Base-by-base conservation (phyloP, 2,888 invertebrate genomes). In the Disparrhopalites patrizii region DNA sequence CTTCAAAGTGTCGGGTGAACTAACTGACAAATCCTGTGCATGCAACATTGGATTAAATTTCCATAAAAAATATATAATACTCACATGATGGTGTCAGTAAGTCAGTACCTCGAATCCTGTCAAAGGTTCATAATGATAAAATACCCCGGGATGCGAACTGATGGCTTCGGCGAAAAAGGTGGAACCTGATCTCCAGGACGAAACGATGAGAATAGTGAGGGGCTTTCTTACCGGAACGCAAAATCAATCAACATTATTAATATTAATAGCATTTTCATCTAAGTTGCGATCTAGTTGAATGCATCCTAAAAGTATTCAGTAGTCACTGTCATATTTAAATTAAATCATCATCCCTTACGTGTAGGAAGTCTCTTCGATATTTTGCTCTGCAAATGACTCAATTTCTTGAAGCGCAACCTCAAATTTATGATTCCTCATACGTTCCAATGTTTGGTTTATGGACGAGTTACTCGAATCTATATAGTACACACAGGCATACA, bases 51-150 rank as follows among this genome's bases (percentile, higher is more conserved):
- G n/a, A n/a, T n/a, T n/a, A n/a, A n/a, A n/a, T n/a, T n/a, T n/a
- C n/a, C n/a, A n/a, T n/a, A n/a, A n/a, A n/a, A n/a, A n/a, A n/a
- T n/a, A n/a, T n/a, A n/a, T n/a, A n/a, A n/a, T n/a, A n/a, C n/a
- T 47, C 25, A 47, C 47, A 23, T 47, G 20, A n/a, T n/a, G n/a
- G n/a, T n/a, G n/a, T n/a, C n/a, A n/a, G 23, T 47, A 47, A 20
- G 28, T 56, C 13, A 13, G 33, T 36, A 57, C 36, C 38, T 54
- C 43, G 23, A 27, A 62, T 2, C 33, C 27, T 7, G 25, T 57
- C 25, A 54, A 47, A 8, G 64, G 64, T 25, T 64, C 64, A 56
- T 64, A 64, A 47, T 64, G 55, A 20, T 64, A 64, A 28, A 31
- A 64, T 10, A 64, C 20, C 25, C 56, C 64, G 2, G 56, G 56